Evolutionary conservation across 2,888 invertebrate genomes (phyloP).

Genomic region (Caenorhabditis sp.): DNA sequence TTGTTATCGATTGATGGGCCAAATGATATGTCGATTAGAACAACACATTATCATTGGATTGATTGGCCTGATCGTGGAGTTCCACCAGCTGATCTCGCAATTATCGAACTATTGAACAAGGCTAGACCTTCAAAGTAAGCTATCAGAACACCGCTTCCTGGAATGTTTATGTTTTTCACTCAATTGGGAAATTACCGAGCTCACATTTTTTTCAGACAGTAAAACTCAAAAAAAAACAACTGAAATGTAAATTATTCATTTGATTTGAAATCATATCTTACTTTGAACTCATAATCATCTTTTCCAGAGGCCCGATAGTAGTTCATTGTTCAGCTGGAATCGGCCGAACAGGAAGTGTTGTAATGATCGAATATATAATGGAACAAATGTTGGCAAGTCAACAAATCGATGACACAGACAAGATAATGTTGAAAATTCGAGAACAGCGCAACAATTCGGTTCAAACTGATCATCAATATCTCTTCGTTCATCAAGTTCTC

Average conservation of each 20-base stretch:
- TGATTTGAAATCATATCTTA: no score
- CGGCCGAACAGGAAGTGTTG: slow-evolving; percentile 50
- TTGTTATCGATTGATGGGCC: slow-evolving; percentile 25
- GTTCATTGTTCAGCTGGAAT: slow-evolving; percentile 55
- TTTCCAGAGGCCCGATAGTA: slow-evolving; percentile 35
- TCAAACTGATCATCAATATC: slow-evolving; percentile 51
- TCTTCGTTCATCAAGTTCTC: slow-evolving; percentile 49
- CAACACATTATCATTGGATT: slow-evolving; percentile 48
- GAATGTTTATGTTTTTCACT: no score
- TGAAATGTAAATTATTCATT: no score
- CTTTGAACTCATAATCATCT: no score
- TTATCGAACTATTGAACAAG: slow-evolving; percentile 34
- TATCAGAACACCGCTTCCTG: not conserved
- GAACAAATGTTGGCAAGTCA: slow-evolving; percentile 35
- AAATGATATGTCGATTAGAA: slow-evolving; percentile 10
- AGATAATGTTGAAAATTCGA: slow-evolving; percentile 47
- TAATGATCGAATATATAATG: slow-evolving; percentile 49
- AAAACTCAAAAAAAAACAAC: no score
- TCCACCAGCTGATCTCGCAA: slow-evolving; percentile 38
- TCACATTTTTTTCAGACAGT: no score
- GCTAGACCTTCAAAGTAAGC: slow-evolving; percentile 20
- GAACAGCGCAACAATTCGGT: slow-evolving; percentile 46
- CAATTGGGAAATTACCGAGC: no score
- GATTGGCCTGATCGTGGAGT: slow-evolving; percentile 54
- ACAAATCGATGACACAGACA: slow-evolving; percentile 32